Evolutionary conservation across 1,140 invertebrate species (phyloP), one percentile per base, ranked within the genome.

Genomic region (Wasmannia auropunctata): DNA sequence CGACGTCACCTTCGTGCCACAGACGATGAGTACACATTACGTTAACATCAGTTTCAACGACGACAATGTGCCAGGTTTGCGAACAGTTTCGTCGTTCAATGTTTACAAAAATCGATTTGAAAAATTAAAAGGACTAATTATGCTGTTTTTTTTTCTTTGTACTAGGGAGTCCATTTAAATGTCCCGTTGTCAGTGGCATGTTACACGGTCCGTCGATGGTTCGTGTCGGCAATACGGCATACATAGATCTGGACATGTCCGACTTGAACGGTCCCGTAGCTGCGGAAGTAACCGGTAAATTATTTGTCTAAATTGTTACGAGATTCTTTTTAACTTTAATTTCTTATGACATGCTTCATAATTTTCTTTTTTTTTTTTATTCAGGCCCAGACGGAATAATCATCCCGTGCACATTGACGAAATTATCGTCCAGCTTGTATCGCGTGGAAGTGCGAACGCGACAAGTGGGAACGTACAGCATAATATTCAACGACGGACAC

Each of bases 1-100:
- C 94, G 99, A 99, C 91, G 99, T 99, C 0, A 99, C 98, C 0
- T 99, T 99, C 95, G 97, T 99, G 25, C 99, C 99, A 0, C 97
- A 98, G 93, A 98, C 98, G 63, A 96, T 97, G 11, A 97, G 98
- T 76, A 96, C 98, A 6, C 99, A 99, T 95, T 98, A 97, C 92
- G 98, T 99, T 4, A 99, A 98, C 91, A 99, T 99, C 80, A 98
- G 98, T 10, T 99, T 99, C 95, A 99, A 99, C 92, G 98, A 99
- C 87, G 98, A 99, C 91, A 96, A 98, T 76, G 98, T 99, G 11
- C 98, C 98, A 88, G 96, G 97, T 97, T 72, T 62, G 62, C 63
- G 8, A 49, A 65, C 10, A 25, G 22, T 43, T 65, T 80, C 22
- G 84, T 74, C 0, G 3, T 37, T 34, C 0, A 80, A 34, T 1